phyloP scores from a whole-genome alignment of 2,888 invertebrate genomes.

The Melipona beecheii region DNA sequence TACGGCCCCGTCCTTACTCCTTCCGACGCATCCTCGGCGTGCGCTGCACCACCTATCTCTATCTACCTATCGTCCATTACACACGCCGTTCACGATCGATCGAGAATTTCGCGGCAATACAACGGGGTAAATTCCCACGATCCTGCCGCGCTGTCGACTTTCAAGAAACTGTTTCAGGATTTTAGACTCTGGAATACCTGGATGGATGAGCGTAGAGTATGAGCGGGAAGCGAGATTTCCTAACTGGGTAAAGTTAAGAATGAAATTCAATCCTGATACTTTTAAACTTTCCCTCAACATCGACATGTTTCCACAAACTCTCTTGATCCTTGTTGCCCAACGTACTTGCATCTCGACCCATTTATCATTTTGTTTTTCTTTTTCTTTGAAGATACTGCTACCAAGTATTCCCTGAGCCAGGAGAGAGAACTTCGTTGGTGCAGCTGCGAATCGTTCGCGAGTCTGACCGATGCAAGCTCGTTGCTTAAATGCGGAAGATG shows the following conservation, averaged over 20 bases:
- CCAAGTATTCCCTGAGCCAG: constrained; percentile 10
- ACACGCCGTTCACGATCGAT: constrained; percentile 44
- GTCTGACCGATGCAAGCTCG: constrained; percentile 3
- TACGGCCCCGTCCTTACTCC: constrained; percentile 44
- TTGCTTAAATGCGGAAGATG: constrained; percentile 61
- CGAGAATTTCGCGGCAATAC: constrained; percentile 66
- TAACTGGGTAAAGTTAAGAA: too few species aligned
- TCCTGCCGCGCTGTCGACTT: constrained; percentile 30
- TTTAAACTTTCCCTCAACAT: too few species aligned
- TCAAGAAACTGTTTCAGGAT: neutral
- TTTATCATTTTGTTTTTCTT: too few species aligned
- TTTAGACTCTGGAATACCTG: neutral
- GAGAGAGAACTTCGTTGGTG: constrained; percentile 37
- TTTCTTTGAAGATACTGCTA: neutral
- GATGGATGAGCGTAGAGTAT: too few species aligned
- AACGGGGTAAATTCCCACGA: constrained; percentile 66
- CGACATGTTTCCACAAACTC: too few species aligned
- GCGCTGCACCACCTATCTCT: neutral
- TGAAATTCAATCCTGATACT: too few species aligned
- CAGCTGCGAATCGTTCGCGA: constrained; percentile 37
- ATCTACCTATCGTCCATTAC: constrained; percentile 46
- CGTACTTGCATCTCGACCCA: too few species aligned
- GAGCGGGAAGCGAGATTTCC: too few species aligned
- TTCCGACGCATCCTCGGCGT: constrained; percentile 25
- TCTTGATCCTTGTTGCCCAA: too few species aligned